Evolutionary conservation across 1,140 invertebrate genomes (phyloP).

Genomic region (Drosophila guanche): DNA sequence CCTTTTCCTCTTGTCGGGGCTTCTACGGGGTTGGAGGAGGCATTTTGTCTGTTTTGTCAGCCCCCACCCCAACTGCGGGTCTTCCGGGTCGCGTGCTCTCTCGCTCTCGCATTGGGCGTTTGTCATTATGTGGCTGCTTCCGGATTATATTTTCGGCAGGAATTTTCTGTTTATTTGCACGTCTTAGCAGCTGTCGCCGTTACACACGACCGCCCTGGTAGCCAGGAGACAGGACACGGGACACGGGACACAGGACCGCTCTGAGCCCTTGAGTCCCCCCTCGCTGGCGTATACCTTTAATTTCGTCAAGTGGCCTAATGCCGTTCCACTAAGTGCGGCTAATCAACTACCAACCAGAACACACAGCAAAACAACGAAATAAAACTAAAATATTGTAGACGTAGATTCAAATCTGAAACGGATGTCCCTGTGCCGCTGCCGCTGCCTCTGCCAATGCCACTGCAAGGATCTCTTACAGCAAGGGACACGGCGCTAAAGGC

Average conservation of each 20-base stretch:
- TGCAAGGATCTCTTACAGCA: constrained; percentile 32
- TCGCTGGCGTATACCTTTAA: constrained; percentile 53
- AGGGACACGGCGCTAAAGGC: constrained; percentile 24
- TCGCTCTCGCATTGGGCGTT: constrained; percentile 41
- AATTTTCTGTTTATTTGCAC: constrained; percentile 71
- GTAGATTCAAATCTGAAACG: constrained; percentile 73
- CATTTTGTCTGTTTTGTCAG: constrained; percentile 45
- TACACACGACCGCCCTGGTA: constrained; percentile 51
- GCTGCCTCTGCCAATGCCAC: constrained; percentile 21
- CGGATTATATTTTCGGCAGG: constrained; percentile 76
- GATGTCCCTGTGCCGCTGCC: constrained; percentile 55
- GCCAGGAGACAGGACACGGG: background rate
- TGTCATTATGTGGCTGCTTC: constrained; percentile 78
- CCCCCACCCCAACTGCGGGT: constrained; percentile 1
- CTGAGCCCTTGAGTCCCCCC: background rate
- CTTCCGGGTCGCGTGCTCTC: background rate
- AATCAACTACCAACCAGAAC: constrained; percentile 65
- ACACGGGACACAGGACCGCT: background rate
- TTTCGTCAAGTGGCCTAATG: constrained; percentile 79
- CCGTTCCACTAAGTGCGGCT: constrained; percentile 78
- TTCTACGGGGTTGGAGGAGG: constrained; percentile 30
- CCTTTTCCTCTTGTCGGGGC: constrained; percentile 25
- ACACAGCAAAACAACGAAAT: background rate
- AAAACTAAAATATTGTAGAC: background rate
- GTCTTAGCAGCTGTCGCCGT: constrained; percentile 75